Evolutionary conservation across 2,888 invertebrate species (phyloP).

Genomic region (Luperina nickerlii): DNA sequence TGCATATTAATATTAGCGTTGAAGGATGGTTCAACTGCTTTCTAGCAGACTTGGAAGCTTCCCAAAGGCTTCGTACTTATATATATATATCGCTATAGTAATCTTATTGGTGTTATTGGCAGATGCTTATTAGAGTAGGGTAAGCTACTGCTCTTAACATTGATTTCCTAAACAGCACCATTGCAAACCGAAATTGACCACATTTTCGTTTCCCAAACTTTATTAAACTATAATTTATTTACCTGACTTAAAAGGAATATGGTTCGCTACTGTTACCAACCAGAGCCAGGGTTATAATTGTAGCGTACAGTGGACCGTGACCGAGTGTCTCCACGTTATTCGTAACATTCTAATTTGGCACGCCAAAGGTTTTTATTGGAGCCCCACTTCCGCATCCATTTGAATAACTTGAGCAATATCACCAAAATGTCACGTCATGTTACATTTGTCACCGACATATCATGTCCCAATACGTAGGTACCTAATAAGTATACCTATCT

Average conservation of each 20-base stretch:
- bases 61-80: not conserved
- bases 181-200: too few relatives aligned
- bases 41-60: not conserved
- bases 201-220: not conserved
- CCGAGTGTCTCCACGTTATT: conserved; percentile 47
- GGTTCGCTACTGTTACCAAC: conserved; percentile 29
- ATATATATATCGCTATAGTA: too few relatives aligned
- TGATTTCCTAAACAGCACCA: not conserved
- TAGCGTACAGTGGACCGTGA: conserved; percentile 44
- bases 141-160: not conserved
- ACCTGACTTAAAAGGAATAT: not conserved
- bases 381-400: conserved; percentile 55
- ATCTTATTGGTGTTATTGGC: not conserved
- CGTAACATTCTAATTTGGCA: conserved; percentile 61
- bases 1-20: too few relatives aligned
- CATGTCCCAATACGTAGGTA: conserved; percentile 13
- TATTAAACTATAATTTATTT: not conserved
- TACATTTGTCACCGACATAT: conserved; percentile 36
- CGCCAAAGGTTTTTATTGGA: conserved; percentile 56
- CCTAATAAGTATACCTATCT: conserved; percentile 4
- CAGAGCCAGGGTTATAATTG: conserved; percentile 51
- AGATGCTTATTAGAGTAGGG: not conserved
- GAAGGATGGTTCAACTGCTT: too few relatives aligned
- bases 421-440: conserved; percentile 48
- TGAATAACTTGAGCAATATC: conserved; percentile 48